These are phyloP conservation scores for Hirtodrosophila cameraria DNA, from an alignment of 2,888 invertebrate genomes.

Conservation along the genomic window DNA sequence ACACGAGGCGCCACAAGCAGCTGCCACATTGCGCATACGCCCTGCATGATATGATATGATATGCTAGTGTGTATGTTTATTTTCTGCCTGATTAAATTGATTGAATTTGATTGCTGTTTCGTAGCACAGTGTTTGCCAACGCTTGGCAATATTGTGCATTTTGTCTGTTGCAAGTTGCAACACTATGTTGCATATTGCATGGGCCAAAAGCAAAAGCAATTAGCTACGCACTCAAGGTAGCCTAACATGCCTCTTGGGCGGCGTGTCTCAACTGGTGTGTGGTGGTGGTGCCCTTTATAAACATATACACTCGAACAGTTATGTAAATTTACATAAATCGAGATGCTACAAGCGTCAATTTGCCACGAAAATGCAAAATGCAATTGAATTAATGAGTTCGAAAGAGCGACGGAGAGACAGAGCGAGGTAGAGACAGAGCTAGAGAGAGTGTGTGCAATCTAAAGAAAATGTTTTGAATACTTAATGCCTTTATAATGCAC, in stretches of 20 bases:
- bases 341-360: slow-evolving; percentile 59
- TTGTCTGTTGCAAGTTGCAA: slow-evolving; percentile 21
- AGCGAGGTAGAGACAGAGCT: neutral
- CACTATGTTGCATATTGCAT: slow-evolving; percentile 53
- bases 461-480: slow-evolving; percentile 70
- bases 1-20: slow-evolving; percentile 56
- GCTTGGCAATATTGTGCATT: slow-evolving; percentile 24
- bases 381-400: slow-evolving; percentile 71
- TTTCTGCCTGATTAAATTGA: slow-evolving; percentile 71
- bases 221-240: slow-evolving; percentile 38
- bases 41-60: slow-evolving; percentile 46
- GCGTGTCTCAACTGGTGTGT: no score
- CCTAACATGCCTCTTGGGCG: slow-evolving; percentile 18
- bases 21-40: slow-evolving; percentile 56
- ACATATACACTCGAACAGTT: slow-evolving; percentile 61
- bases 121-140: neutral
- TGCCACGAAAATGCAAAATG: slow-evolving; percentile 67
- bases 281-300: slow-evolving; percentile 10
- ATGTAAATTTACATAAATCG: slow-evolving; percentile 62
- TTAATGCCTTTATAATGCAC: slow-evolving; percentile 70
- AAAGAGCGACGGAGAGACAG: neutral
- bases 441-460: neutral
- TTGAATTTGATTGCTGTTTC: slow-evolving; percentile 71
- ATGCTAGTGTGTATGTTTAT: slow-evolving; percentile 21
- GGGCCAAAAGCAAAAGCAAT: slow-evolving; percentile 54